These are phyloP conservation scores for Apaloderma vittatum DNA, from an alignment of 2,113 vertebrate genomes.

Conservation along the genomic window DNA sequence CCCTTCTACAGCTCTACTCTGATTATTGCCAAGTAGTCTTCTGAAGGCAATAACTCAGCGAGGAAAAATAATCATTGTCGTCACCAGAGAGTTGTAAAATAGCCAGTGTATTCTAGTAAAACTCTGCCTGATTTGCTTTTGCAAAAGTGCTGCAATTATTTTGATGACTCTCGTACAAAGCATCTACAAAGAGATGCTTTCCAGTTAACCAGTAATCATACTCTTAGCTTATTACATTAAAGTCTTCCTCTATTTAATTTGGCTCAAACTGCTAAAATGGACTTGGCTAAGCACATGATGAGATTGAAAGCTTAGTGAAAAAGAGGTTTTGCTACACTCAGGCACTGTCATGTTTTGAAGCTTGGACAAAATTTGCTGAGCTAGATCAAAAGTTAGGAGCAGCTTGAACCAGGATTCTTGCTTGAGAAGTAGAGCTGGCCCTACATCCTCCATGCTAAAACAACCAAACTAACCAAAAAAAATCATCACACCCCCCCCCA, in stretches of 20 bases:
- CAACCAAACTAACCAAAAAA: not conserved
- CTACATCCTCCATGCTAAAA: not conserved
- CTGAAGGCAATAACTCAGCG: not conserved
- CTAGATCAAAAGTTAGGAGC: not conserved
- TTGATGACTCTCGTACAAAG: slow-evolving; percentile 5
- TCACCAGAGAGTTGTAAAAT: not conserved
- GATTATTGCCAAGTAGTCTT: not conserved
- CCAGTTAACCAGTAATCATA: not conserved
- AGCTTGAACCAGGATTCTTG: not conserved
- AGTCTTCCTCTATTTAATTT: not conserved
- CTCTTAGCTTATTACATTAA: not conserved
- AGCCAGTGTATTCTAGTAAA: not conserved
- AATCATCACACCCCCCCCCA: too few species aligned
- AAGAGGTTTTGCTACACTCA: not conserved
- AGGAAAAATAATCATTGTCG: not conserved
- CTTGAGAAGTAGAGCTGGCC: not conserved
- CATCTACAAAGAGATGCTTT: not conserved
- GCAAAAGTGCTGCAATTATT: not conserved
- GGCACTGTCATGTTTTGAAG: not conserved
- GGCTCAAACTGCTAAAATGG: not conserved
- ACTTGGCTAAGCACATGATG: not conserved
- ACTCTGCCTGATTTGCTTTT: not conserved
- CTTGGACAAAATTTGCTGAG: not conserved
- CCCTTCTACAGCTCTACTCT: not conserved
- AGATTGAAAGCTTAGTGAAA: not conserved